Evolutionary conservation across 92 coral and sea anemone species (phyloP), one percentile per base, ranked within the genome.

Genomic region (Phenganax stokvisi): DNA sequence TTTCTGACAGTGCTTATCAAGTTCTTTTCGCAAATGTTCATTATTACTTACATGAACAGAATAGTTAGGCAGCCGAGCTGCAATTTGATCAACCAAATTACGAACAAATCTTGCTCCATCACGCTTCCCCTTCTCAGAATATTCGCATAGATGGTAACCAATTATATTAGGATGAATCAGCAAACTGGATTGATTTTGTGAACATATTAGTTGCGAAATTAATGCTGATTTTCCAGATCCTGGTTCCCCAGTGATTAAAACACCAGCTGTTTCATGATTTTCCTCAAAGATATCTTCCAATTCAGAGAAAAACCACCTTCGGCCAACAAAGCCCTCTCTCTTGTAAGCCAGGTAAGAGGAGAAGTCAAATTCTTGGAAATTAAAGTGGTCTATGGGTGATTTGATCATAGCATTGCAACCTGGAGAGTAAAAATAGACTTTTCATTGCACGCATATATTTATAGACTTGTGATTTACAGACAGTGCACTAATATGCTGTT

Each of bases 221-320:
- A 92, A 56, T 10, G 97, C 91, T 5, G 97, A 88, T 82, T 90
- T 90, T 30, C 96, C 96, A 6, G 89, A 71, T 10, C 96, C 96
- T 65, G 96, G 96, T 27, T 83, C 85, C 1, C 91, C 96, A 52
- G 85, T 58, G 10, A 90, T 78, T 12, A 90, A 17, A 12, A 85
- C 87, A 12, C 88, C 90, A 59, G 83, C 10, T 8, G 29, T 47
- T 0, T 53, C 51, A 54, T 29, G 20, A 10, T 9, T 59, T 4
- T 29, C n/a, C 47, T 67, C 79, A 28, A 86, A 51, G 9, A 72
- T 53, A 54, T 65, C 63, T 71, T 87, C 90, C 0, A 89, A 3
- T 25, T 87, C 84, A 12, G 80, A 76, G 51, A 80, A 89, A 10
- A 89, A 72, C 92, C 92, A 89, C 11, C 13, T 10, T 10, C 73